Evolutionary conservation across 2,888 invertebrate genomes (phyloP), one percentile per base, ranked within the genome.

Genomic region (Parochlus steinenii): DNA sequence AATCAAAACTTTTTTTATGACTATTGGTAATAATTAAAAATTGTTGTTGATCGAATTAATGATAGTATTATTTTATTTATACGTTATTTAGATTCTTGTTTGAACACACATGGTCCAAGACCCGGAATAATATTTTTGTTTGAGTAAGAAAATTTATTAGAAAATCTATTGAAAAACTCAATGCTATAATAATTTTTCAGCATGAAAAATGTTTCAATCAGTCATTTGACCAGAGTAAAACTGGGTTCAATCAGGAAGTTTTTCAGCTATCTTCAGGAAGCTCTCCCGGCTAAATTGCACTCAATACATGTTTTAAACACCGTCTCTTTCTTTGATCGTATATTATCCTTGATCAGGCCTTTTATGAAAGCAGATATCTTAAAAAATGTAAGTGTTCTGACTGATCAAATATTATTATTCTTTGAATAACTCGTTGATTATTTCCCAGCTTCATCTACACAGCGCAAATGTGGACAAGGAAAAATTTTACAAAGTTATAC

Each of bases 241-340:
- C 53, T 74, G 37, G 61, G 65, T 33, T 56, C 67, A 0, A 51
- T 77, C 2, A 64, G 68, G 25, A 67, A 69, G 47, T 72, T 74
- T 52, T 71, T 75, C 56, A 62, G 64, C 39, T 78, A 72, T 51
- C 52, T 77, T 3, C 75, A 79, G 50, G 76, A 78, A 45, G 76
- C 68, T 11, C 52, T 73, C 52, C 76, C 77, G 1, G 64, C 74
- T 3, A 64, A 71, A 38, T 62, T 78, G 52, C 66, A 66, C 43
- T 69, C 64, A 1, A 71, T 77, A 36, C 74, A 78, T 48, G 64
- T 78, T 2, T 52, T 79, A 33, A 78, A 79, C 47, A 62, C 64
- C 0, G 65, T 65, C 39, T 60, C 69, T 0, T 62, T 68, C 23
- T 49, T 71, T 25, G 70, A 71, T 48, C 69, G 69, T 46, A 56